These are phyloP conservation scores for Rotaria magnacalcarata DNA, from an alignment of 2,888 invertebrate genomes.

Conservation along the genomic window DNA sequence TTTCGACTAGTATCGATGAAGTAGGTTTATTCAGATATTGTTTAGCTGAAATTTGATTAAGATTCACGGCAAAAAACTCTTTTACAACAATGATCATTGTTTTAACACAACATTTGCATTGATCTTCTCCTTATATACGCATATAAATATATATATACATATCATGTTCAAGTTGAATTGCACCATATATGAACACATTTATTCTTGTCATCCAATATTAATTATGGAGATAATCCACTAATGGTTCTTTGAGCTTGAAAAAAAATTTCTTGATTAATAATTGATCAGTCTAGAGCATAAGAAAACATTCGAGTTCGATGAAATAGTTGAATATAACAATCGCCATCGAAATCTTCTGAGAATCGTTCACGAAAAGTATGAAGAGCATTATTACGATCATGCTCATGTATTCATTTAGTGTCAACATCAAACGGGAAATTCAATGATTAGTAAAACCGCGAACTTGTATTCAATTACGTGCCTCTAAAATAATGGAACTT, in stretches of 20 bases:
- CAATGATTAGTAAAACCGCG: not conserved
- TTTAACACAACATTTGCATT: not conserved
- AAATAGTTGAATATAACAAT: not conserved
- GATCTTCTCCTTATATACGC: not conserved
- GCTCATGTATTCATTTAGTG: not conserved
- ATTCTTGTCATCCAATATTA: too few relatives aligned
- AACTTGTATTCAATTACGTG: not conserved
- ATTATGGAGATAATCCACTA: not conserved
- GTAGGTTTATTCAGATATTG: too few relatives aligned
- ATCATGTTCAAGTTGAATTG: not conserved
- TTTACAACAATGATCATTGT: not conserved
- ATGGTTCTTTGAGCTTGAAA: too few relatives aligned
- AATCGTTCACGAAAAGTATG: not conserved
- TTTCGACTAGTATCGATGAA: not conserved
- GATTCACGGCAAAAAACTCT: not conserved
- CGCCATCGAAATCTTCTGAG: too few relatives aligned
- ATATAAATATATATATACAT: too few relatives aligned
- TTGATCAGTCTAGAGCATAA: not conserved
- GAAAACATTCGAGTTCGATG: too few relatives aligned
- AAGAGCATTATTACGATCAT: not conserved
- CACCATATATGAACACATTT: not conserved
- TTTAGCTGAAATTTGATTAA: not conserved
- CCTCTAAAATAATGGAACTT: not conserved
- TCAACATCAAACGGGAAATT: not conserved
- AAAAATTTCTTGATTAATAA: not conserved